Percentiles rank a stretch among this genome's conserved stretches.
Conservation (phyloP, 2,888 invertebrate genomes). For the Carcina quercana region DNA sequence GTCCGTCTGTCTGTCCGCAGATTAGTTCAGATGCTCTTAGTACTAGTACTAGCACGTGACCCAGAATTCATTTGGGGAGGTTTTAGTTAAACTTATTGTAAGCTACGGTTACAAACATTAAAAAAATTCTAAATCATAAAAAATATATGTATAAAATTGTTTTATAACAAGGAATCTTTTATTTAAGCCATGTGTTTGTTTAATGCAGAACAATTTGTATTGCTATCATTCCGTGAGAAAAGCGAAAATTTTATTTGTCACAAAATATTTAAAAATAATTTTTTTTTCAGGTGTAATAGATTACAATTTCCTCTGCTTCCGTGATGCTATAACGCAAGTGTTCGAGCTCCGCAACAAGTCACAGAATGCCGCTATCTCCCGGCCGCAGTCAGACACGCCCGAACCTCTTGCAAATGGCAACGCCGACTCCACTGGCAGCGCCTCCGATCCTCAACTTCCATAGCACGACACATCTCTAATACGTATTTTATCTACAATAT, state of each 20-base stretch:
- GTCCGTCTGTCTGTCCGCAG: too few relatives aligned
- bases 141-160: too few relatives aligned
- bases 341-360: slow-evolving; percentile 89
- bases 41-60: too few relatives aligned
- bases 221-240: not conserved
- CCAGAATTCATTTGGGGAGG: too few relatives aligned
- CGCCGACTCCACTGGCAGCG: slow-evolving; percentile 46
- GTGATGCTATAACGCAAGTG: slow-evolving; percentile 96
- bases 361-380: slow-evolving; percentile 50
- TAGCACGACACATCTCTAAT: slow-evolving; percentile 33
- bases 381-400: slow-evolving; percentile 36
- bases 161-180: too few relatives aligned
- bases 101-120: too few relatives aligned
- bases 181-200: slow-evolving; percentile 7
- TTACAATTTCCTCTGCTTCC: slow-evolving; percentile 98
- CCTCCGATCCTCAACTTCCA: slow-evolving; percentile 44
- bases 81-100: too few relatives aligned
- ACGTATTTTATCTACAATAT: slow-evolving; percentile 3
- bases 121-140: too few relatives aligned
- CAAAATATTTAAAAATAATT: not conserved
- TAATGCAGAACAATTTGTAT: not conserved
- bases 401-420: slow-evolving; percentile 52
- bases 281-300: slow-evolving; percentile 89
- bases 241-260: not conserved
- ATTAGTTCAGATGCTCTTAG: too few relatives aligned